Conservation (phyloP, 2,888 invertebrate genomes). For the Resseliella maxima region DNA sequence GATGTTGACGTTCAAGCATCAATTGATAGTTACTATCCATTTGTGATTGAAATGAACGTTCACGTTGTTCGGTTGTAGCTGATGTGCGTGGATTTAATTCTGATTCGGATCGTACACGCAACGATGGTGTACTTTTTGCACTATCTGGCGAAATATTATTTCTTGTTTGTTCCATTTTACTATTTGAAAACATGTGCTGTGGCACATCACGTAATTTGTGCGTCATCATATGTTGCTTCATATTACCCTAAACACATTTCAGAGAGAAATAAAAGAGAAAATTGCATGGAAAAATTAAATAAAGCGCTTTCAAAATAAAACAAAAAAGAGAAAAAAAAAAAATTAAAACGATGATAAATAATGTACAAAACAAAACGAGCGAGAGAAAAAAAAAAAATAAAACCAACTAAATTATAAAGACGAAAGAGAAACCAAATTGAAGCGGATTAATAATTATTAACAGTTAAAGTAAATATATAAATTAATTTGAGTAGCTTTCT, state of each 20-base stretch:
- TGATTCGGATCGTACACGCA: slow-evolving; percentile 56
- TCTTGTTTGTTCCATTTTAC: neutral
- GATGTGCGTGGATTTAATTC: slow-evolving; percentile 56
- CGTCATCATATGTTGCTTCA: slow-evolving; percentile 98
- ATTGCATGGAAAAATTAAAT: neutral
- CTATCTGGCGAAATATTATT: slow-evolving; percentile 26
- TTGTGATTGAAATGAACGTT: slow-evolving; percentile 55
- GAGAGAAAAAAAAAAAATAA: too few relatives aligned
- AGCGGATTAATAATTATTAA: slow-evolving; percentile 41
- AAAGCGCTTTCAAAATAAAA: neutral
- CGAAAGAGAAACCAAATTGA: slow-evolving; percentile 5
- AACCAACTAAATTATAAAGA: neutral
- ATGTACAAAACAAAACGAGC: neutral
- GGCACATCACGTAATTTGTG: slow-evolving; percentile 92
- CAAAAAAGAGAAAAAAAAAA: neutral
- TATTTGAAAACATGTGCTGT: slow-evolving; percentile 56
- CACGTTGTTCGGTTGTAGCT: neutral
- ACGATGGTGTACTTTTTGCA: slow-evolving; percentile 22
- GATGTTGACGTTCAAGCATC: slow-evolving; percentile 51
- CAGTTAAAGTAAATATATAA: slow-evolving; percentile 24
- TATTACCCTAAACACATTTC: slow-evolving; percentile 81
- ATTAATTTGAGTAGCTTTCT: slow-evolving; percentile 26
- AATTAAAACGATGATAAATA: neutral
- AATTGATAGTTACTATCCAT: slow-evolving; percentile 55
- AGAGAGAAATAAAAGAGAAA: neutral